These are phyloP conservation scores for Osmoderma eremita DNA, from an alignment of 2,888 invertebrate species.

Conservation along the genomic window DNA sequence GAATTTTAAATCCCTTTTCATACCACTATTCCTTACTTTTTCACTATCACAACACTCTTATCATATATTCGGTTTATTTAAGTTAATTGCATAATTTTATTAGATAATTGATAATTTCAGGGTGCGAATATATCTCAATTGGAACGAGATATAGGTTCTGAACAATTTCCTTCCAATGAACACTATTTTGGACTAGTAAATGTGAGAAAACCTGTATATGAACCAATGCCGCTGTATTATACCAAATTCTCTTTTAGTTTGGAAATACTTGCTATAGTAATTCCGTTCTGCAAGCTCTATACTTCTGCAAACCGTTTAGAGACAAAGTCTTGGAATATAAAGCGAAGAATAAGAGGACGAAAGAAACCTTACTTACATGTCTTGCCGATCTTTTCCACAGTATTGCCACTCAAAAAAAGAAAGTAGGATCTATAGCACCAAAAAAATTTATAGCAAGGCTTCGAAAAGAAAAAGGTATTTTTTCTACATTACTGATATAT, in stretches of 20 bases:
- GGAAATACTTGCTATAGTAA: conserved; percentile 99
- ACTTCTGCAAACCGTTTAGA: conserved; percentile 98
- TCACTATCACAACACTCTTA: conserved; percentile 10
- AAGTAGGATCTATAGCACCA: conserved; percentile 98
- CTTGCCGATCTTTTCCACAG: conserved; percentile 98
- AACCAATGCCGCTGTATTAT: conserved; percentile 18
- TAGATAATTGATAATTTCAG: conserved; percentile 65
- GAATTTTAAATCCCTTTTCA: conserved; percentile 14
- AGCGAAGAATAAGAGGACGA: conserved; percentile 92
- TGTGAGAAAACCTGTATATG: conserved; percentile 71
- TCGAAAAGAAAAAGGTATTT: conserved; percentile 95
- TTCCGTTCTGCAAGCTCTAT: conserved; percentile 98
- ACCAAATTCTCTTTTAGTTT: conserved; percentile 72
- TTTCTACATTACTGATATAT: neutral
- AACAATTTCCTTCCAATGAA: conserved; percentile 98
- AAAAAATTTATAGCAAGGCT: conserved; percentile 99
- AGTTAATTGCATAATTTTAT: conserved; percentile 38
- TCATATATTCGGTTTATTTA: conserved; percentile 31
- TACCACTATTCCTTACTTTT: conserved; percentile 2
- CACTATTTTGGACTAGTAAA: conserved; percentile 99
- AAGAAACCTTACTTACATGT: conserved; percentile 97
- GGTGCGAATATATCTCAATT: conserved; percentile 99
- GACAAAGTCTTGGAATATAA: conserved; percentile 99
- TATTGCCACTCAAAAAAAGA: conserved; percentile 99
- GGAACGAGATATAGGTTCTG: conserved; percentile 98